Percentiles rank a stretch among this genome's conserved stretches.
Evolutionary conservation across 2,888 invertebrate species (phyloP).

Genomic region (Athetis lepigone): DNA sequence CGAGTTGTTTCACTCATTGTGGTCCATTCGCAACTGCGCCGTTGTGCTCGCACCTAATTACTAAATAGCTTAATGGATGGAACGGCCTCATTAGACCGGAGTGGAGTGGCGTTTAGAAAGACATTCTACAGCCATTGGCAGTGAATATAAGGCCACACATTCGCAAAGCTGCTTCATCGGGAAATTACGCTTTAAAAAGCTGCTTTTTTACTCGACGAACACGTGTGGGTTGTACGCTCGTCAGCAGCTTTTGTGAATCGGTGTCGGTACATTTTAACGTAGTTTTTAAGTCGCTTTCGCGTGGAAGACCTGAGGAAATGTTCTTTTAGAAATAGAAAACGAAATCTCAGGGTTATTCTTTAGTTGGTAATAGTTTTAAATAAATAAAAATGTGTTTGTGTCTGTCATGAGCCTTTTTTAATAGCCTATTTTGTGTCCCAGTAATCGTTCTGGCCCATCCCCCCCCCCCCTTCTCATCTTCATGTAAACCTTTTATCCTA

Average conservation of each 20-base stretch:
- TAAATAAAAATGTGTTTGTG: too few species aligned
- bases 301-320: constrained; percentile 3
- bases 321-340: constrained; percentile 4
- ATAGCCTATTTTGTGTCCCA: too few species aligned
- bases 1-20: constrained; percentile 70
- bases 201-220: constrained; percentile 27
- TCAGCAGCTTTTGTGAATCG: constrained; percentile 38
- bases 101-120: constrained; percentile 76
- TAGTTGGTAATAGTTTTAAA: too few species aligned
- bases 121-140: constrained; percentile 66
- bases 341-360: background rate
- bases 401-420: too few species aligned
- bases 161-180: constrained; percentile 58
- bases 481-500: too few species aligned
- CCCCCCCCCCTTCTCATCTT: too few species aligned
- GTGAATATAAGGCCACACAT: constrained; percentile 54
- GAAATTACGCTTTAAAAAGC: constrained; percentile 46
- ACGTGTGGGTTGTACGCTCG: background rate
- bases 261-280: constrained; percentile 20
- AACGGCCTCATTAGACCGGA: constrained; percentile 80
- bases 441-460: too few species aligned
- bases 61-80: constrained; percentile 85
- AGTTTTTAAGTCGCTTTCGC: constrained; percentile 18
- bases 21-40: constrained; percentile 74
- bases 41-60: constrained; percentile 82